These are phyloP conservation scores for Monochamus alternatus DNA, from an alignment of 2,888 invertebrate species.

Conservation along the genomic window DNA sequence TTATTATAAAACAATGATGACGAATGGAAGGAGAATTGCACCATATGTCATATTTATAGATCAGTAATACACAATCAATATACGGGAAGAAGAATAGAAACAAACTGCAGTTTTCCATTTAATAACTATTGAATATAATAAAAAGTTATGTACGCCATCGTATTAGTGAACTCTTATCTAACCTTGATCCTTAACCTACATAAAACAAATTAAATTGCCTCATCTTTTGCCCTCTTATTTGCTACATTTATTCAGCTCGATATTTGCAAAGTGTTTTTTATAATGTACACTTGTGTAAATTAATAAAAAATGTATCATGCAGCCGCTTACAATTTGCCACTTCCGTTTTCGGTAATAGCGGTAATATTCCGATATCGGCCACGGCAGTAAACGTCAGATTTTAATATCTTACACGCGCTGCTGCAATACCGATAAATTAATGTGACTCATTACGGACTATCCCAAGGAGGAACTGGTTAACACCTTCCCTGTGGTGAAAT, in stretches of 20 bases:
- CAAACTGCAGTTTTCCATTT: no score
- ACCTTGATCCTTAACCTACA: conserved; percentile 5
- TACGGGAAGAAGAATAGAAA: no score
- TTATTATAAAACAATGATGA: no score
- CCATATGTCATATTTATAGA: no score
- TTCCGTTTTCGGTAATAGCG: background rate
- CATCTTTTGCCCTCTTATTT: background rate
- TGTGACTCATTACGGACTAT: conserved; percentile 21
- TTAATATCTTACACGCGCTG: background rate
- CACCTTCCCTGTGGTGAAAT: background rate
- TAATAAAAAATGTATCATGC: background rate
- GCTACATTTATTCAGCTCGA: background rate
- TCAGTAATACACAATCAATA: no score
- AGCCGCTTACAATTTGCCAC: background rate
- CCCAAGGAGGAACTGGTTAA: conserved; percentile 15
- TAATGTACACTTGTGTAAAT: no score
- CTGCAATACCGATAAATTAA: background rate
- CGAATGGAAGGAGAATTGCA: no score
- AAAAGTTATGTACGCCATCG: no score
- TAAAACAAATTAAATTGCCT: conserved; percentile 4
- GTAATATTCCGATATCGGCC: background rate
- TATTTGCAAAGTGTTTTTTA: background rate
- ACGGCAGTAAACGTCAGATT: background rate
- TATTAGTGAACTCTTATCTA: background rate
- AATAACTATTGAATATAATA: no score